phyloP scores from a whole-genome alignment of 2,888 invertebrate species.

The Thumatha senex region DNA sequence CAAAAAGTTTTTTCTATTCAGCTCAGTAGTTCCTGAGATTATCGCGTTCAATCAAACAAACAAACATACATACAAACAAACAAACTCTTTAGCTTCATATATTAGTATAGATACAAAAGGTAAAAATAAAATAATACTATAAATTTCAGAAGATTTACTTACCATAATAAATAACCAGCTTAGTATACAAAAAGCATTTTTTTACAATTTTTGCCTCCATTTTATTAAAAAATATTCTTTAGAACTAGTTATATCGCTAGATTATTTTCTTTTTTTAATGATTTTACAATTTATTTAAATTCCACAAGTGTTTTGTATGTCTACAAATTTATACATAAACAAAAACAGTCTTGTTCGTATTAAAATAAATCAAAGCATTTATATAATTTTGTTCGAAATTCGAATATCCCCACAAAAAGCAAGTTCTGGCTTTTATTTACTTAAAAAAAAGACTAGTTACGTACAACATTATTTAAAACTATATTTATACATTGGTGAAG shows the following conservation, averaged over 20 bases:
- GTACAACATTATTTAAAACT: slow-evolving; percentile 50
- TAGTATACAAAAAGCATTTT: slow-evolving; percentile 74
- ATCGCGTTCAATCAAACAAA: too few relatives aligned
- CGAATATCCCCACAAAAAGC: slow-evolving; percentile 1
- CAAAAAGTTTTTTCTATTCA: too few relatives aligned
- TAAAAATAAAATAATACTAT: slow-evolving; percentile 52
- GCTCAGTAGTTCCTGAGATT: too few relatives aligned
- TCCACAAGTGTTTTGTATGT: slow-evolving; percentile 1
- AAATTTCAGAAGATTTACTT: slow-evolving; percentile 74
- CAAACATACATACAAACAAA: too few relatives aligned
- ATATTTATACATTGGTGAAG: slow-evolving; percentile 29
- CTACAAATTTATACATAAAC: neutral
- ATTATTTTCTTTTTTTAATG: slow-evolving; percentile 12
- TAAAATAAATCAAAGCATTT: neutral
- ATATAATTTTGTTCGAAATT: neutral
- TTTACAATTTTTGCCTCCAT: slow-evolving; percentile 54
- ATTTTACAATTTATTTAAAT: slow-evolving; percentile 20
- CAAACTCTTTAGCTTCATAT: too few relatives aligned
- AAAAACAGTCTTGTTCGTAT: neutral
- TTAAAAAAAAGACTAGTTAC: slow-evolving; percentile 57
- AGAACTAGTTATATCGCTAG: slow-evolving; percentile 48
- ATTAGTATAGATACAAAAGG: too few relatives aligned
- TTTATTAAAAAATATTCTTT: slow-evolving; percentile 55
- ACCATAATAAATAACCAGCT: slow-evolving; percentile 79
- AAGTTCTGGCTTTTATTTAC: slow-evolving; percentile 13